These are phyloP conservation scores for Sabatieria punctata DNA, from an alignment of 2,888 invertebrate species.

Conservation along the genomic window DNA sequence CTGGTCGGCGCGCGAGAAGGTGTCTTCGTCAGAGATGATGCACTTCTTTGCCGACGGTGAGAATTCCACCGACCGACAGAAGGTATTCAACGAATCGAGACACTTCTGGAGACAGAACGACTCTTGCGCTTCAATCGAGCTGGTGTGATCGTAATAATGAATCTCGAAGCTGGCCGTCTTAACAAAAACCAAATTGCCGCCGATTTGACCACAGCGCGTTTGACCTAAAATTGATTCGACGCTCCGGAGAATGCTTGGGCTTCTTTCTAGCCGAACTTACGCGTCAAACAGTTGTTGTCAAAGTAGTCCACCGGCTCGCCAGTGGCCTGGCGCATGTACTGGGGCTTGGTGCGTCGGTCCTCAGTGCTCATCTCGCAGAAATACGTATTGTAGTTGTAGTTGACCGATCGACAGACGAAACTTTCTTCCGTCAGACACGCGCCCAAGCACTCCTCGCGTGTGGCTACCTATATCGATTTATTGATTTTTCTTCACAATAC, in stretches of 20 bases:
- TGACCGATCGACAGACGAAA: constrained; percentile 40
- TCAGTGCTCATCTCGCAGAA: constrained; percentile 39
- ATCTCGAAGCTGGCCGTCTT: constrained; percentile 31
- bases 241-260: background rate
- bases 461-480: constrained; percentile 31
- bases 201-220: constrained; percentile 29
- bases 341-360: constrained; percentile 38
- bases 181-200: constrained; percentile 30
- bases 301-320: constrained; percentile 38
- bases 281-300: constrained; percentile 41
- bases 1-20: constrained; percentile 30
- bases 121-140: constrained; percentile 29
- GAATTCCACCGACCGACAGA: constrained; percentile 31
- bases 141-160: constrained; percentile 30
- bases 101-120: constrained; percentile 30
- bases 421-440: constrained; percentile 37
- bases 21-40: constrained; percentile 31
- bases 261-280: constrained; percentile 21
- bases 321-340: constrained; percentile 35
- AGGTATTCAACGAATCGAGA: constrained; percentile 30
- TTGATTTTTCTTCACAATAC: too few relatives aligned
- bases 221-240: constrained; percentile 17
- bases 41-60: constrained; percentile 29
- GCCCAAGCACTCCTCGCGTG: constrained; percentile 38
- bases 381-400: constrained; percentile 36